These are phyloP conservation scores for Aphodius granarius DNA, from an alignment of 2,888 invertebrate species.

Conservation along the genomic window DNA sequence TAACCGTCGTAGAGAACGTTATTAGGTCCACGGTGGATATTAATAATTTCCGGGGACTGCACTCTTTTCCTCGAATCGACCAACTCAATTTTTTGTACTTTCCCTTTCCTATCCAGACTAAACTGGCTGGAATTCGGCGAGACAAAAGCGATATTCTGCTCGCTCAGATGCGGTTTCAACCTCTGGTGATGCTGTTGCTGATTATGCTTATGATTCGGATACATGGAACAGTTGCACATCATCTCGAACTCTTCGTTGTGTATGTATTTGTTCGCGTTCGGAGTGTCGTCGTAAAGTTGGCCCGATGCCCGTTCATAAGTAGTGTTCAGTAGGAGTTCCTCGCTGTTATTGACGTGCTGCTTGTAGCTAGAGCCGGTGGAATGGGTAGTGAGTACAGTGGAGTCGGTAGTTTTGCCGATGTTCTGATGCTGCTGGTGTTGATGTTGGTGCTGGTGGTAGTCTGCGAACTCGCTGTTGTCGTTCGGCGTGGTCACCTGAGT, in stretches of 20 bases:
- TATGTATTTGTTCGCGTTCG: constrained; percentile 41
- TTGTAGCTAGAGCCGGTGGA: constrained; percentile 28
- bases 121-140: constrained; percentile 50
- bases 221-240: constrained; percentile 45
- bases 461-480: constrained; percentile 48
- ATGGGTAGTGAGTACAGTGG: constrained; percentile 18
- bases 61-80: constrained; percentile 43
- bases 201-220: neutral
- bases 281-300: constrained; percentile 33
- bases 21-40: constrained; percentile 48
- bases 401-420: constrained; percentile 37
- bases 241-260: constrained; percentile 44
- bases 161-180: constrained; percentile 42
- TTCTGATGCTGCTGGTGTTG: constrained; percentile 26
- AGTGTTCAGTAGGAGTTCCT: constrained; percentile 46
- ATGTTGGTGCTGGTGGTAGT: constrained; percentile 45
- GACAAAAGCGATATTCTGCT: constrained; percentile 44
- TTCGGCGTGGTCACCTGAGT: constrained; percentile 48
- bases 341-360: constrained; percentile 41
- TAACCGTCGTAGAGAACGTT: constrained; percentile 44
- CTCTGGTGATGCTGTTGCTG: constrained; percentile 12
- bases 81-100: constrained; percentile 26
- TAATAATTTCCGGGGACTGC: constrained; percentile 51
- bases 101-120: constrained; percentile 53
- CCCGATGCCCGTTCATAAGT: constrained; percentile 32